Evolutionary conservation across 2,113 vertebrate species (phyloP).

Genomic region (Panthera uncia): DNA sequence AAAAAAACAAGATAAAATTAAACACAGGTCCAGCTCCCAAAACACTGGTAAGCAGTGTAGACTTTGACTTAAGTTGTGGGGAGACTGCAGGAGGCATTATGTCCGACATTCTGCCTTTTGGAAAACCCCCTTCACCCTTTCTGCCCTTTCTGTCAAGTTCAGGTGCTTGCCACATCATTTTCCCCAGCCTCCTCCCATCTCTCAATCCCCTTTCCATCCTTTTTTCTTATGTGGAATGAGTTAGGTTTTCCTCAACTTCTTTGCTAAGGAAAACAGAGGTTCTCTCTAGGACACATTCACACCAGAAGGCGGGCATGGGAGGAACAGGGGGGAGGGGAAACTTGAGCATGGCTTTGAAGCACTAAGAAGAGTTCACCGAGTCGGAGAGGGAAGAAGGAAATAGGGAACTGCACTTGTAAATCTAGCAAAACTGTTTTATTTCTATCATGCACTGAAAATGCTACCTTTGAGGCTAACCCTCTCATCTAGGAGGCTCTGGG

Average conservation of each 20-base stretch:
- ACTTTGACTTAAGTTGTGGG: accelerated
- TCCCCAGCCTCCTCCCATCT: background rate
- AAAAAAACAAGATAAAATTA: background rate
- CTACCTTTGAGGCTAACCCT: background rate
- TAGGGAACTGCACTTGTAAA: background rate
- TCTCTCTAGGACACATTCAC: too few species aligned
- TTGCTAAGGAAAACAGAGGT: background rate
- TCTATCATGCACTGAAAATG: background rate
- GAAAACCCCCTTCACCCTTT: too few species aligned
- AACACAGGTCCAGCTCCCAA: background rate
- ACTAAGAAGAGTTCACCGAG: background rate
- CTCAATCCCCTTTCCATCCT: background rate
- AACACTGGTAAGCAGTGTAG: accelerated
- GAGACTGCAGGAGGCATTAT: accelerated
- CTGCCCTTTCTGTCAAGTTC: too few species aligned
- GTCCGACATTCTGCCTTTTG: too few species aligned
- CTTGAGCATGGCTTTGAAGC: background rate
- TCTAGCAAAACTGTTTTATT: background rate
- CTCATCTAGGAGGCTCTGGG: background rate
- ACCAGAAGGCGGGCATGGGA: background rate
- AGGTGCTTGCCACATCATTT: accelerated
- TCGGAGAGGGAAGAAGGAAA: background rate
- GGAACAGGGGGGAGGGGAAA: accelerated
- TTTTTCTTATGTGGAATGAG: background rate
- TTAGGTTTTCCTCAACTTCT: background rate